Evolutionary conservation across 2,888 invertebrate genomes (phyloP), one percentile per base, ranked within the genome.

Genomic region (Rhagophthalmus giganteus): DNA sequence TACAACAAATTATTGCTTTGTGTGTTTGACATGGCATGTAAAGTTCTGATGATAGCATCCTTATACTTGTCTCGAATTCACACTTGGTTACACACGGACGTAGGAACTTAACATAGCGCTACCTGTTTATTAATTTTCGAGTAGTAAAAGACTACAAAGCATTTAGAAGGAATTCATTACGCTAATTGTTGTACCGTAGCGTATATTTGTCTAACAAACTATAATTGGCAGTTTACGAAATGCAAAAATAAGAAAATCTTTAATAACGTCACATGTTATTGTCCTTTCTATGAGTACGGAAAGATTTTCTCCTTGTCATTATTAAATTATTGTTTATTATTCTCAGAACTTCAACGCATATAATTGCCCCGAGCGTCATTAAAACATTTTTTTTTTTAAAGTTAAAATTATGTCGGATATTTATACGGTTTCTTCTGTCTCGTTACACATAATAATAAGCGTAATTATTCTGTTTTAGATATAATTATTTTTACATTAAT

Each of bases 401-500:
- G 54, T 57, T 58, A 60, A 56, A 53, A 45, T 54, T 49, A 48
- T 37, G 44, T 49, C 34, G 38, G 56, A 53, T 61, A 65, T 66
- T 66, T 66, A 65, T 62, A 60, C 59, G 61, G 62, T 62, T 62
- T 59, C 61, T 62, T 60, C 62, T 69, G 68, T 67, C 66, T 70
- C 66, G 70, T 67, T 71, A 67, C 68, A 66, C 69, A 66, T 67
- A 61, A 61, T 72, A 71, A 72, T 70, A 64, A 70, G 66, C 57
- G 61, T 69, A 72, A 72, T 73, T 72, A 71, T 68, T 67, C 62
- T 61, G 65, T 71, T 72, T 69, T 64, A 67, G 61, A 57, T 61
- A 68, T 68, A 71, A 73, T 73, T 73, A 72, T 73, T 71, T 71
- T 65, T 64, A 70, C 71, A 73, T 73, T 71, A 73, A 73, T 73